Evolutionary conservation across 2,797 vertebrate species (phyloP).

Genomic region (Coluber constrictor): DNA sequence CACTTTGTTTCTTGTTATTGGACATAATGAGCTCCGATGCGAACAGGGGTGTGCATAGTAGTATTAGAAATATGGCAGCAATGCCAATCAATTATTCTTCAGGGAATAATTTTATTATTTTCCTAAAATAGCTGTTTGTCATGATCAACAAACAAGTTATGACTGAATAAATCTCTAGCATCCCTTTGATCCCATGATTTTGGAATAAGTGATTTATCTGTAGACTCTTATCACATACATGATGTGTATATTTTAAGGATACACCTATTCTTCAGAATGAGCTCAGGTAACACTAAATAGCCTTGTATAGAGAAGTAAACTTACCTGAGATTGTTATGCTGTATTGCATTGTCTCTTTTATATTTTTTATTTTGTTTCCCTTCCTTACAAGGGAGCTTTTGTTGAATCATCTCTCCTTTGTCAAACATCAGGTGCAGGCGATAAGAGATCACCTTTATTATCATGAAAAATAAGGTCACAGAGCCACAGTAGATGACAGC

Average conservation of each 20-base stretch:
- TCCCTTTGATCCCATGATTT: not conserved
- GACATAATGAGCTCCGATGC: not conserved
- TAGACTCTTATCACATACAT: not conserved
- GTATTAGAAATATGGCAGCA: not conserved
- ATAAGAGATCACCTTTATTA: slow-evolving; percentile 91
- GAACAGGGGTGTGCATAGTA: not conserved
- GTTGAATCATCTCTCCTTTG: slow-evolving; percentile 83
- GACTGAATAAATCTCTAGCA: not conserved
- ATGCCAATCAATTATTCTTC: not conserved
- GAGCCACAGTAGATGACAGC: slow-evolving; percentile 89
- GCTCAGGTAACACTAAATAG: not conserved
- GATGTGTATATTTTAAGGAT: not conserved
- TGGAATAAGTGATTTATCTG: not conserved
- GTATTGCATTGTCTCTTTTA: slow-evolving; percentile 70
- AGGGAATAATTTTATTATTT: not conserved
- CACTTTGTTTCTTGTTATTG: not conserved
- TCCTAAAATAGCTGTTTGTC: not conserved
- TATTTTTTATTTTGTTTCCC: slow-evolving; percentile 75
- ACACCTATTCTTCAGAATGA: not conserved
- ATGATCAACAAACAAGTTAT: not conserved
- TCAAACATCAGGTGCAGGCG: slow-evolving; percentile 96
- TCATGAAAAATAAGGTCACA: slow-evolving; percentile 87
- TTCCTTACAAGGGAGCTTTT: slow-evolving; percentile 74
- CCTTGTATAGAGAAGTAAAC: not conserved
- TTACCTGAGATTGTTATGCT: slow-evolving; percentile 78